These are phyloP conservation scores for Aegithalos caudatus DNA, from an alignment of 2,113 vertebrate species.

Conservation along the genomic window DNA sequence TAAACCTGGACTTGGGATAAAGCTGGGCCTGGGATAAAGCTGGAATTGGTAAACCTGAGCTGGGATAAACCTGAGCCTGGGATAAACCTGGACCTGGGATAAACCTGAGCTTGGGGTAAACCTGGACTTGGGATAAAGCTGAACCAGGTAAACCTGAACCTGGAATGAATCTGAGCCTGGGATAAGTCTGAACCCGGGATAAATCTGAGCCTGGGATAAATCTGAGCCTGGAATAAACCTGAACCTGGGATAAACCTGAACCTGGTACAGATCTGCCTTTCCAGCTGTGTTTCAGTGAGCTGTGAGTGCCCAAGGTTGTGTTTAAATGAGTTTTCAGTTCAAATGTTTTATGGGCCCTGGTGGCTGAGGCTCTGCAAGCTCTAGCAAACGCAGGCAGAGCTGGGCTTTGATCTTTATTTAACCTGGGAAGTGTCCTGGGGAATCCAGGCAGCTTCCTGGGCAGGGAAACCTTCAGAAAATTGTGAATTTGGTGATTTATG, in stretches of 20 bases:
- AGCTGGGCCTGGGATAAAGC: too few relatives aligned
- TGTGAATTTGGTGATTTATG: too few relatives aligned
- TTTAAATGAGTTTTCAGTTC: not conserved
- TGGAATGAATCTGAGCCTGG: not conserved
- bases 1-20: not conserved
- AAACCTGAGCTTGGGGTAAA: too few relatives aligned
- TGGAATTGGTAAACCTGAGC: too few relatives aligned
- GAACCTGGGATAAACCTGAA: too few relatives aligned
- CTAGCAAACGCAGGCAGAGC: accelerated
- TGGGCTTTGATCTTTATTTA: not conserved
- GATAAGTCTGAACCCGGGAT: not conserved
- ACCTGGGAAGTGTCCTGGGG: not conserved
- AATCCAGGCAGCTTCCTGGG: not conserved
- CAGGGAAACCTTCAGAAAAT: too few relatives aligned
- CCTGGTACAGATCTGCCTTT: too few relatives aligned
- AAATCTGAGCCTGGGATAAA: not conserved
- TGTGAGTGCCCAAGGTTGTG: not conserved
- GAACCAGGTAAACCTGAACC: not conserved
- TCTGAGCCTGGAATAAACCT: too few relatives aligned
- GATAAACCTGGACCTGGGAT: not conserved
- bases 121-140: too few relatives aligned
- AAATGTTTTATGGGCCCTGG: not conserved
- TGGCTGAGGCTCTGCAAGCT: not conserved
- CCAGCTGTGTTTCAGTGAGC: not conserved
- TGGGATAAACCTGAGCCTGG: too few relatives aligned